Conservation (phyloP, 1,140 invertebrate genomes). For the Conopomorpha cramerella region DNA sequence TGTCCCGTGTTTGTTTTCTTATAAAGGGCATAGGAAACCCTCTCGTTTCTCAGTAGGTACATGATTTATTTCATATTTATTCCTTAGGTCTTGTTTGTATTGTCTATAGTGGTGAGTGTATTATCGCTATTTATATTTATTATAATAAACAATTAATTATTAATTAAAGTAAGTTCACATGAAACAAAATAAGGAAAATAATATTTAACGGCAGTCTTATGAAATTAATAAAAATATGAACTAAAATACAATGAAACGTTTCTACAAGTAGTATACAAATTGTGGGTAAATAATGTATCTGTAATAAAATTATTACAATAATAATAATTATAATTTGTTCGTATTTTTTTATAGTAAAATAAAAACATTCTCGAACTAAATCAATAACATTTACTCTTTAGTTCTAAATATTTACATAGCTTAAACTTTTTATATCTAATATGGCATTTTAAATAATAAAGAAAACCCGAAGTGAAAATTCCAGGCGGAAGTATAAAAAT, state of each 20-base stretch:
- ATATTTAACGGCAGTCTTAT: slow-evolving; percentile 49
- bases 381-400: slow-evolving; percentile 32
- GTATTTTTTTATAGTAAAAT: slow-evolving; percentile 29
- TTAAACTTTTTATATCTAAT: too few relatives aligned
- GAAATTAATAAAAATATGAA: slow-evolving; percentile 29
- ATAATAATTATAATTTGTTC: too few relatives aligned
- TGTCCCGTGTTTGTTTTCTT: slow-evolving; percentile 31
- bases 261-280: slow-evolving; percentile 50
- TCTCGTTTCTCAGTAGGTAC: too few relatives aligned
- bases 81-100: slow-evolving; percentile 2
- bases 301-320: slow-evolving; percentile 35
- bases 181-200: slow-evolving; percentile 26
- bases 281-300: slow-evolving; percentile 42
- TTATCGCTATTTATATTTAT: slow-evolving; percentile 42
- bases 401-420: slow-evolving; percentile 36
- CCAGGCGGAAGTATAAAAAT: slow-evolving; percentile 11
- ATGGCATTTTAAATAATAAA: slow-evolving; percentile 43
- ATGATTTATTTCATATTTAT: too few relatives aligned
- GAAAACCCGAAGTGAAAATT: slow-evolving; percentile 25
- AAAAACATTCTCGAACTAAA: slow-evolving; percentile 31
- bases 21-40: too few relatives aligned
- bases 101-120: slow-evolving; percentile 24
- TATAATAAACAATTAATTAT: too few relatives aligned
- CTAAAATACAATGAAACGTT: slow-evolving; percentile 20
- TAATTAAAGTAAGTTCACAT: slow-evolving; percentile 30